phyloP scores from a whole-genome alignment of 1,140 invertebrate genomes.

The Venturia canescens region DNA sequence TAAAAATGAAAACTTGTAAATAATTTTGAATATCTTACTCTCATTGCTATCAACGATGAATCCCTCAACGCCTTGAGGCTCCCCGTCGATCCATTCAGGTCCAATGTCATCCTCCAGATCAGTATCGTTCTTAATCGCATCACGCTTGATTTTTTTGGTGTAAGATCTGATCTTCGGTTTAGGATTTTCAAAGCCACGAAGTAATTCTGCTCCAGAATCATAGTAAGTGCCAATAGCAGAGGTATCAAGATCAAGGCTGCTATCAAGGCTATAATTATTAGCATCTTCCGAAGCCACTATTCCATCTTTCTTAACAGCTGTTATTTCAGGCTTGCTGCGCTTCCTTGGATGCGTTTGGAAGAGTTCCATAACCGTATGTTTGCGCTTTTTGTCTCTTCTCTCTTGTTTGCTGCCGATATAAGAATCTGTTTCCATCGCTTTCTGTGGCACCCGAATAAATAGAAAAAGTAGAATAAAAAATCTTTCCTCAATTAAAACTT shows the following conservation, averaged over 20 bases:
- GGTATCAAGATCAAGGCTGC: slow-evolving; percentile 56
- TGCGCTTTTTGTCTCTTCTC: slow-evolving; percentile 82
- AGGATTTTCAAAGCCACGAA: slow-evolving; percentile 59
- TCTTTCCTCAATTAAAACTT: not conserved
- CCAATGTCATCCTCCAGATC: slow-evolving; percentile 66
- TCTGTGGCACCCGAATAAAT: slow-evolving; percentile 46
- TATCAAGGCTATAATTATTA: slow-evolving; percentile 46
- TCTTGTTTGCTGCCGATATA: slow-evolving; percentile 81
- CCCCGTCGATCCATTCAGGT: slow-evolving; percentile 72
- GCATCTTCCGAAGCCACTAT: slow-evolving; percentile 43
- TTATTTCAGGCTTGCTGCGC: slow-evolving; percentile 65
- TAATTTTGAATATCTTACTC: slow-evolving; percentile 54
- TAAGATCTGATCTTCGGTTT: slow-evolving; percentile 57
- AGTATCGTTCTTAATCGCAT: slow-evolving; percentile 56
- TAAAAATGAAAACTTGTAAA: too few species aligned
- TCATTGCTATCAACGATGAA: slow-evolving; percentile 72
- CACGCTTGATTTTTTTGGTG: slow-evolving; percentile 64
- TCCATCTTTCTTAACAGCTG: slow-evolving; percentile 71
- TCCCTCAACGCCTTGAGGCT: slow-evolving; percentile 71
- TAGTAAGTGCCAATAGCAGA: slow-evolving; percentile 57
- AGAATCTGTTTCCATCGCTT: slow-evolving; percentile 61
- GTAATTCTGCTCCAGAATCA: slow-evolving; percentile 62
- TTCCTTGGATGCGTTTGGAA: slow-evolving; percentile 77
- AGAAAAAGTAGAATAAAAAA: not conserved
- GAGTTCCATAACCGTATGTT: slow-evolving; percentile 83